Percentiles rank a stretch among this genome's conserved stretches.
Conservation (phyloP, 2,113 vertebrate genomes). For the Panthera tigris region DNA sequence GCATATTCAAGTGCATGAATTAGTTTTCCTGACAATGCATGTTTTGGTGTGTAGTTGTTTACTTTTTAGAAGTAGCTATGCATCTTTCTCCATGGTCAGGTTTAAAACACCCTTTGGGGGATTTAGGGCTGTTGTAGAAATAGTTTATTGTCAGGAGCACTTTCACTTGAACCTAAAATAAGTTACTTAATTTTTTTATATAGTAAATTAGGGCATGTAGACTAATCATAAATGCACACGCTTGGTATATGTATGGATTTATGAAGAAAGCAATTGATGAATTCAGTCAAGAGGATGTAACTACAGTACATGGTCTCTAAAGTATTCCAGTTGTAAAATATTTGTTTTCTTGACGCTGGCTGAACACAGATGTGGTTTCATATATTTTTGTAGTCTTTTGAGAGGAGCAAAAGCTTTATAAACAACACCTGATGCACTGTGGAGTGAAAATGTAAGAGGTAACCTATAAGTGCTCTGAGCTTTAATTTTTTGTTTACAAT, state of each 20-base stretch:
- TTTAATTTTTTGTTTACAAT: conserved; percentile 86
- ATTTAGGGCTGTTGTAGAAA: conserved; percentile 75
- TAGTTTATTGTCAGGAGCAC: conserved; percentile 58
- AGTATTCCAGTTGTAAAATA: conserved; percentile 49
- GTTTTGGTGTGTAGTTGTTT: conserved; percentile 79
- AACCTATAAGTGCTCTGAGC: conserved; percentile 77
- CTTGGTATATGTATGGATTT: conserved; percentile 54
- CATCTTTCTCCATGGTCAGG: conserved; percentile 76
- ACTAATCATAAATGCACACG: conserved; percentile 50
- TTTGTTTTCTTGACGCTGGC: conserved; percentile 41
- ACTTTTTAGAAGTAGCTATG: conserved; percentile 82
- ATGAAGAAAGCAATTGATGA: conserved; percentile 49
- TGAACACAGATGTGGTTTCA: conserved; percentile 62
- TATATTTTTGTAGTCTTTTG: conserved; percentile 80
- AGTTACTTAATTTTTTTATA: conserved; percentile 4
- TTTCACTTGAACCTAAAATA: conserved; percentile 56
- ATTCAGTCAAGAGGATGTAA: conserved; percentile 35
- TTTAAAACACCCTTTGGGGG: conserved; percentile 70
- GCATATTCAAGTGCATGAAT: conserved; percentile 82
- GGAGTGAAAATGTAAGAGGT: conserved; percentile 78
- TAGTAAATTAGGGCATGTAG: conserved; percentile 47
- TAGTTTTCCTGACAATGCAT: conserved; percentile 83
- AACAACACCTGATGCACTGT: conserved; percentile 73
- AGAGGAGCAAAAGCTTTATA: conserved; percentile 83
- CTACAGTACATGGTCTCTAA: conserved; percentile 24